Evolutionary conservation across 2,797 vertebrate species (phyloP).

Genomic region (Gallinago stenura): DNA sequence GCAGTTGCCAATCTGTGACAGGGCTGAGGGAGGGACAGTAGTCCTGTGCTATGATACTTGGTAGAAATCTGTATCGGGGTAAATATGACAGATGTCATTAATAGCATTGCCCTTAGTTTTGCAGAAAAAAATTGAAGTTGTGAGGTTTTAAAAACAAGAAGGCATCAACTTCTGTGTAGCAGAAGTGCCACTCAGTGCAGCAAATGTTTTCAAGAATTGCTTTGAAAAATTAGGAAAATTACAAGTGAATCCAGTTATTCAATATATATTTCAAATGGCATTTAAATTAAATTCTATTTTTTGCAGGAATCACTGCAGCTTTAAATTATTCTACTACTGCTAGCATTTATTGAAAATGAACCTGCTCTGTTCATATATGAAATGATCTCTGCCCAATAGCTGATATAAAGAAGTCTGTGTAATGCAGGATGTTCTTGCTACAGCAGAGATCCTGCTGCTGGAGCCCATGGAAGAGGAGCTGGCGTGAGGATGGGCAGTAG

Average conservation of each 20-base stretch:
- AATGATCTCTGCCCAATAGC: not conserved
- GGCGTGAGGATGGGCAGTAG: not conserved
- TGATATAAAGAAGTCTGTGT: accelerated
- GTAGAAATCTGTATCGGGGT: not conserved
- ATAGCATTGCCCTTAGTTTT: not conserved
- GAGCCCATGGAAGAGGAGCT: not conserved
- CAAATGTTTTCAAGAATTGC: not conserved
- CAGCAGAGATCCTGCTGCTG: not conserved
- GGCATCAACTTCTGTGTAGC: not conserved
- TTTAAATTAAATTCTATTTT: not conserved
- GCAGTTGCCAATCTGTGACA: not conserved
- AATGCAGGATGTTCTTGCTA: not conserved
- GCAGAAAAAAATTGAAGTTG: not conserved
- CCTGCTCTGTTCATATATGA: not conserved
- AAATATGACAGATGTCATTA: not conserved
- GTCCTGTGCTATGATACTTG: not conserved
- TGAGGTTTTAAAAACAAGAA: not conserved
- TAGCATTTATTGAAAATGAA: not conserved
- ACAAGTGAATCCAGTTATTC: not conserved
- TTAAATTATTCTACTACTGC: not conserved
- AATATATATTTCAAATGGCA: not conserved
- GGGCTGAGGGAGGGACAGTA: not conserved
- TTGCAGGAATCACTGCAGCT: not conserved
- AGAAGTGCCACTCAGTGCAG: not conserved
- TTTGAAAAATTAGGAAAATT: not conserved